phyloP scores from a whole-genome alignment of 2,797 vertebrate genomes.

The Remorina albescens region DNA sequence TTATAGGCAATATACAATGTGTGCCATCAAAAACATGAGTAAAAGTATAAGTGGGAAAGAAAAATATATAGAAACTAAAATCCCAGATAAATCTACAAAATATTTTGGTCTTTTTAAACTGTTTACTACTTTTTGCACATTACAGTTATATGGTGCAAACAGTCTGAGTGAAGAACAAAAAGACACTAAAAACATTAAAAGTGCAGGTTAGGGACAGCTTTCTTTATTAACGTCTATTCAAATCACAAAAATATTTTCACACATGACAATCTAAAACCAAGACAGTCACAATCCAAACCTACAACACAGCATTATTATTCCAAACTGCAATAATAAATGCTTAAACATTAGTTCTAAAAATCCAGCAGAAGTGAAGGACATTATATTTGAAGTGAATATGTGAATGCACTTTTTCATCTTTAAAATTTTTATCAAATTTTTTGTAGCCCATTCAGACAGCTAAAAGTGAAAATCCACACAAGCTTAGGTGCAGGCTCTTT shows the following conservation, averaged over 20 bases:
- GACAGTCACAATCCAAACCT: constrained; percentile 27
- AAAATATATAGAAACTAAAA: too few relatives aligned
- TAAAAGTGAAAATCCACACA: constrained; percentile 10
- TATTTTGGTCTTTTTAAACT: too few relatives aligned
- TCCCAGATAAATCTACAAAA: neutral
- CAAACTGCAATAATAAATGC: constrained; percentile 15
- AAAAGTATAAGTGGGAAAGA: too few relatives aligned
- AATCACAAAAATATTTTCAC: constrained; percentile 24
- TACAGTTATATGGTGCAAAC: neutral
- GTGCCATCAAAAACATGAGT: too few relatives aligned
- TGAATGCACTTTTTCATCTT: constrained; percentile 9
- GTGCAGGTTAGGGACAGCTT: constrained; percentile 10
- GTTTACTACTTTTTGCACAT: neutral
- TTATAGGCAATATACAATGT: too few relatives aligned
- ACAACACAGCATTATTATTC: constrained; percentile 6
- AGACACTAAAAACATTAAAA: neutral
- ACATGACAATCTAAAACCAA: constrained; percentile 19
- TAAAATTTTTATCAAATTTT: too few relatives aligned
- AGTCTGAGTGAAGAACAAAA: constrained; percentile 11
- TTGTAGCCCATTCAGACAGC: constrained; percentile 5
- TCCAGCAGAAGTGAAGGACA: too few relatives aligned
- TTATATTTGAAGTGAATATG: constrained; percentile 1
- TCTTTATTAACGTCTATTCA: constrained; percentile 33
- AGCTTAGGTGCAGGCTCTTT: constrained; percentile 21
- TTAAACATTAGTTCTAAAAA: neutral